These are phyloP conservation scores for Calypte anna DNA, from an alignment of 2,113 vertebrate genomes.

Conservation along the genomic window DNA sequence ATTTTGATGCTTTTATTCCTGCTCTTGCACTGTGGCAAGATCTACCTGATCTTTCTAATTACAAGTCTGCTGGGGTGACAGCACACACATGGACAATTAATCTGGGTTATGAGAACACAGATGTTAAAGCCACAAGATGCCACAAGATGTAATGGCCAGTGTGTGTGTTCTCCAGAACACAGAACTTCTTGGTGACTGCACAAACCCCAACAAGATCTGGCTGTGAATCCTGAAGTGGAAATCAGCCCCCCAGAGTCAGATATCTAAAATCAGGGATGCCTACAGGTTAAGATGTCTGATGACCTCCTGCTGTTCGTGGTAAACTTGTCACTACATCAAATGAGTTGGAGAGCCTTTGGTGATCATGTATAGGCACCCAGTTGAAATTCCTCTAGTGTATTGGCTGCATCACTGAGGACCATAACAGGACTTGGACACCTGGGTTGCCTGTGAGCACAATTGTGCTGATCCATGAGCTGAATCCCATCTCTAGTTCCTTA, in stretches of 20 bases:
- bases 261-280: not conserved
- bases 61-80: not conserved
- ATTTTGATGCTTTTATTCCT: not conserved
- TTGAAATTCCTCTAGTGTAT: not conserved
- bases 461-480: not conserved
- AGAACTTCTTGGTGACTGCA: not conserved
- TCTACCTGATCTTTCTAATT: not conserved
- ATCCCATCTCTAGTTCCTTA: not conserved
- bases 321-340: not conserved
- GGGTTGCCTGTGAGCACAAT: not conserved
- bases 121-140: not conserved
- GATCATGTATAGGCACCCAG: not conserved
- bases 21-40: not conserved
- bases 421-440: not conserved
- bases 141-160: rapidly evolving
- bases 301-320: not conserved
- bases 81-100: not conserved
- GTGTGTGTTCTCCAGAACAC: not conserved
- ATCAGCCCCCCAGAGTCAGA: not conserved
- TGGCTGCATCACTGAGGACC: no score
- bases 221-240: not conserved
- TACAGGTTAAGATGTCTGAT: not conserved
- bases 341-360: not conserved
- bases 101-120: not conserved
- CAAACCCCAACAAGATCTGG: not conserved